Base-by-base conservation (phyloP, 2,888 invertebrate species). In the Mesorhabditis belari region DNA sequence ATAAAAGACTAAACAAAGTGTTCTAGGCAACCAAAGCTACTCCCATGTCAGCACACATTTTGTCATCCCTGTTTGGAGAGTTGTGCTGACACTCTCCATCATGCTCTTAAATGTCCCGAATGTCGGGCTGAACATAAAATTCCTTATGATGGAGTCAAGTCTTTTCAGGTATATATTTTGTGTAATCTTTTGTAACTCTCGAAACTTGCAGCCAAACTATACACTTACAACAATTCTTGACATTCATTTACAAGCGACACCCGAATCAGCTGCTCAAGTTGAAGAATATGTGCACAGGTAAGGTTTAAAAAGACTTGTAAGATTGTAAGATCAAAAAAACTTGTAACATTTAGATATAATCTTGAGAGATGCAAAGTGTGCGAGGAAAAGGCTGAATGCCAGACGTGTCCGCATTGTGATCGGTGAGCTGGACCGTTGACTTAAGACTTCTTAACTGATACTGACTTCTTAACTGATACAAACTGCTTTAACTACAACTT, bases 11-110 rank as follows among this genome's bases (percentile, higher is more conserved):
- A n/a, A n/a, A 25, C 27, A 19, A 58, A 29, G 28, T 49, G 24
- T 69, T 77, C 49, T 64, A 81, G 80, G 62, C 69, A 70, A 55
- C 98, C 98, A n/a, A 96, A 95, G 85, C 86, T 98, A 82, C 85
- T 98, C 17, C 77, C 79, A n/a, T 79, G 79, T 57, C 96, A 98
- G 86, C 98, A 98, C 87, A 95, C 95, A 79, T 96, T 92, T 85
- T 98, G 98, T 90, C 92, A 93, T 81, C 95, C 96, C 59, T 98
- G 98, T 84, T 89, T 98, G 88, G 94, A 95, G 84, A 73, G 73
- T 50, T 79, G 77, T 53, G 79, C 75, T 6, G 79, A 79, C 92
- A 67, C 71, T 4, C 60, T 74, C 21, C 73, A 73, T 27, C 62
- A 62, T 28, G 70, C 65, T 29, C 55, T 79, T 49, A 76, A 75